Percentiles rank a stretch among this genome's conserved stretches.
phyloP scores from a whole-genome alignment of 1,140 invertebrate genomes.

The Cydia strobilella region DNA sequence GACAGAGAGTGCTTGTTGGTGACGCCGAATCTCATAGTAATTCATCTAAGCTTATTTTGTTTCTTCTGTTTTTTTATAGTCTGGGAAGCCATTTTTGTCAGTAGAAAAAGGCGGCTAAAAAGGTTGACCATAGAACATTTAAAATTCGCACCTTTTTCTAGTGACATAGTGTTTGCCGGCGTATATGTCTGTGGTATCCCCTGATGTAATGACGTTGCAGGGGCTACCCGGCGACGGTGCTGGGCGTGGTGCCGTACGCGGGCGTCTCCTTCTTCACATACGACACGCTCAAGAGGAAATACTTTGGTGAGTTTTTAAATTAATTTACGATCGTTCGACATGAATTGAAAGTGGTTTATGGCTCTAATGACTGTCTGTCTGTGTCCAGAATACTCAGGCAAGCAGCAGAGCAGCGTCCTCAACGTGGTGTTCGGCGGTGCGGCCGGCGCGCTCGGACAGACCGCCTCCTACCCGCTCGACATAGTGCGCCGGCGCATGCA shows the following conservation, averaged over 20 bases:
- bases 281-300: constrained; percentile 93
- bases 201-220: constrained; percentile 38
- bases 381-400: constrained; percentile 59
- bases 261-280: constrained; percentile 99
- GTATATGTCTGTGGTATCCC: too few species aligned
- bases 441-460: constrained; percentile 97
- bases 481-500: constrained; percentile 94
- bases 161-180: too few species aligned
- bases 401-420: constrained; percentile 79
- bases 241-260: constrained; percentile 98
- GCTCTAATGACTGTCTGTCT: neutral
- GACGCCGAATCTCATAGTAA: too few species aligned
- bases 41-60: too few species aligned
- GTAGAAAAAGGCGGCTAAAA: too few species aligned
- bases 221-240: constrained; percentile 94
- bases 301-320: constrained; percentile 83
- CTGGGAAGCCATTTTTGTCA: too few species aligned
- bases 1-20: neutral
- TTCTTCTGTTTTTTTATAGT: too few species aligned
- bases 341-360: too few species aligned
- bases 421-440: constrained; percentile 92
- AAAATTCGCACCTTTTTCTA: too few species aligned
- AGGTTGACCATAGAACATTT: too few species aligned
- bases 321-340: too few species aligned
- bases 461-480: constrained; percentile 96